phyloP scores from a whole-genome alignment of 2,113 vertebrate genomes.

The Pseudolaguvia tuberculata region DNA sequence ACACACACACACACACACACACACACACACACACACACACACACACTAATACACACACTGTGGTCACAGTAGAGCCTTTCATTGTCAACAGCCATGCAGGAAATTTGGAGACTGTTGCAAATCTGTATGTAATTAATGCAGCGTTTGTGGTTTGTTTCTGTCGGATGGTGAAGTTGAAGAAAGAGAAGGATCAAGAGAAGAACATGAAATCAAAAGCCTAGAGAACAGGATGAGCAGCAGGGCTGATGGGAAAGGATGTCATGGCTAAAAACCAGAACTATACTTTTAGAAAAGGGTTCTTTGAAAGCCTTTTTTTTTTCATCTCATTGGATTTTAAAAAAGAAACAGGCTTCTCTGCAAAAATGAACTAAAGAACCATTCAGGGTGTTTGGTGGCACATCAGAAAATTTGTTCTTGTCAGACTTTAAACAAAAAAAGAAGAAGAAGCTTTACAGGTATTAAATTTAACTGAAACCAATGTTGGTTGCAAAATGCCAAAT shows the following conservation, averaged over 20 bases:
- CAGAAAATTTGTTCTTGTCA: background rate
- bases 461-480: background rate
- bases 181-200: background rate
- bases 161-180: conserved; percentile 5
- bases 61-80: conserved; percentile 24
- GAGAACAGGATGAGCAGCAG: background rate
- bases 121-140: conserved; percentile 17
- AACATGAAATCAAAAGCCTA: conserved; percentile 6
- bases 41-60: background rate
- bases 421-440: too few species aligned
- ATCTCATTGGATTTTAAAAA: background rate
- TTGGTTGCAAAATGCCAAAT: background rate
- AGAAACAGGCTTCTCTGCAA: background rate
- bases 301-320: background rate
- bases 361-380: background rate
- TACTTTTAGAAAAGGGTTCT: too few species aligned
- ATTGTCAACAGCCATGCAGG: conserved; percentile 13
- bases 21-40: background rate
- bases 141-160: conserved; percentile 3
- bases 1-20: background rate
- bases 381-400: background rate
- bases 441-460: too few species aligned
- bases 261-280: background rate
- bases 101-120: conserved; percentile 5
- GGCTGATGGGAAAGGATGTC: background rate